Percentiles rank a stretch among this genome's conserved stretches.
phyloP scores from a whole-genome alignment of 1,140 invertebrate species.

The Drosophila nigrodunni region DNA sequence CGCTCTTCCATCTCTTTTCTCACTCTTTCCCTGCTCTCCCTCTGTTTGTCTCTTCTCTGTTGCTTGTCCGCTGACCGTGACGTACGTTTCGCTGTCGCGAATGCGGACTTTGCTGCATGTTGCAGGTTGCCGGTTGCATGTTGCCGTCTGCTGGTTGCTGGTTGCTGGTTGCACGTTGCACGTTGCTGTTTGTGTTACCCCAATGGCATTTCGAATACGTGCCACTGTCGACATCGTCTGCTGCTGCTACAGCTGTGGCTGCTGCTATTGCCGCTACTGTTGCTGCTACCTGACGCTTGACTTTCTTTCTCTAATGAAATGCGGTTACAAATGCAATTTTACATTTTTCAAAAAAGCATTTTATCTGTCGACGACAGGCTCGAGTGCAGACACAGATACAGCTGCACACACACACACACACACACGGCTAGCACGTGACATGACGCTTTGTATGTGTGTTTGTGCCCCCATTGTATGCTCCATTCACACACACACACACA shows the following conservation, averaged over 20 bases:
- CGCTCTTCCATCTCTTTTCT: constrained; percentile 11
- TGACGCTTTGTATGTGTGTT: constrained; percentile 12
- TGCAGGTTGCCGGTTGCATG: constrained; percentile 25
- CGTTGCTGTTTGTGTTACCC: constrained; percentile 43
- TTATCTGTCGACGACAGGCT: constrained; percentile 79
- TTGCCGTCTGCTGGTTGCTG: constrained; percentile 14
- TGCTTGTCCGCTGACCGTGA: constrained; percentile 70
- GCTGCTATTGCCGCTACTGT: constrained; percentile 53
- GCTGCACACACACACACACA: constrained; percentile 24
- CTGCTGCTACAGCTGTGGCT: constrained; percentile 56
- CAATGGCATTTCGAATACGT: constrained; percentile 42
- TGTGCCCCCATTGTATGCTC: constrained; percentile 13
- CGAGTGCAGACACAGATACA: constrained; percentile 36
- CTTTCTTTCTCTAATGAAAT: constrained; percentile 82
- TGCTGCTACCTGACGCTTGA: constrained; percentile 73
- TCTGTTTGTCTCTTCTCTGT: constrained; percentile 37
- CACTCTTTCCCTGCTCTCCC: constrained; percentile 20
- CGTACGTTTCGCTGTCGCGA: constrained; percentile 64
- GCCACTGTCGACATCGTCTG: constrained; percentile 34
- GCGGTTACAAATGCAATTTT: constrained; percentile 82
- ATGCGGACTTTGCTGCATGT: constrained; percentile 56
- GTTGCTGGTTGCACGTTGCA: constrained; percentile 27
- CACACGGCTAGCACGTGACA: constrained; percentile 41
- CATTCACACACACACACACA: constrained; percentile 27
- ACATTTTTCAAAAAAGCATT: constrained; percentile 79